Percentiles rank a stretch among this genome's conserved stretches.
phyloP scores from a whole-genome alignment of 2,888 invertebrate species.

The Hirtodrosophila duncani region DNA sequence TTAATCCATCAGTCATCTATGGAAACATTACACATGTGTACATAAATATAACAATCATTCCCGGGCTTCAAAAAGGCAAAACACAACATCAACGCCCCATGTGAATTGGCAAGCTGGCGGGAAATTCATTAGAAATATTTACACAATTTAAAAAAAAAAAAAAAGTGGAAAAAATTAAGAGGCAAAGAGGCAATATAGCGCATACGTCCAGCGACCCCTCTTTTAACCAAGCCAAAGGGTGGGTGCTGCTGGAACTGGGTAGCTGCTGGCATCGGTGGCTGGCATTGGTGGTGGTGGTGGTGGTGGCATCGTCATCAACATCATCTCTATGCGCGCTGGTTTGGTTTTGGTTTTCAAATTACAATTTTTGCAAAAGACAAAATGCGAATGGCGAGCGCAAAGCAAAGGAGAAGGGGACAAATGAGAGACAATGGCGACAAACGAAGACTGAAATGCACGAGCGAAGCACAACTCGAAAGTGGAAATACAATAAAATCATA shows the following conservation, averaged over 20 bases:
- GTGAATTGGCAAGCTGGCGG: slow-evolving; percentile 21
- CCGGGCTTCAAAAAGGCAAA: no score
- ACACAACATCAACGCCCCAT: not conserved
- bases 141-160: slow-evolving; percentile 44
- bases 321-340: slow-evolving; percentile 14
- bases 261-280: not conserved
- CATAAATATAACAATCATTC: no score
- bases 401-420: slow-evolving; percentile 50
- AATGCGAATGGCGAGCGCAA: slow-evolving; percentile 63
- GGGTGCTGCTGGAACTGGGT: no score
- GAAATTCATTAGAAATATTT: slow-evolving; percentile 62
- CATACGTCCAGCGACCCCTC: slow-evolving; percentile 15
- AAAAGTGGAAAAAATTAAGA: slow-evolving; percentile 38
- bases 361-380: slow-evolving; percentile 60
- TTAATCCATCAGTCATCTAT: no score
- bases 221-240: slow-evolving; percentile 10
- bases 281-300: slow-evolving; percentile 11
- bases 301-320: slow-evolving; percentile 8
- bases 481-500: slow-evolving; percentile 72
- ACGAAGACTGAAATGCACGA: slow-evolving; percentile 38
- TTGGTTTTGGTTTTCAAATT: slow-evolving; percentile 42
- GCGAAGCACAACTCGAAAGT: slow-evolving; percentile 45
- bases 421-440: slow-evolving; percentile 40
- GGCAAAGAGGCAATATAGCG: no score
- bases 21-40: no score